These are phyloP conservation scores for Hoplodrina ambigua DNA, from an alignment of 2,888 invertebrate genomes.

Conservation along the genomic window DNA sequence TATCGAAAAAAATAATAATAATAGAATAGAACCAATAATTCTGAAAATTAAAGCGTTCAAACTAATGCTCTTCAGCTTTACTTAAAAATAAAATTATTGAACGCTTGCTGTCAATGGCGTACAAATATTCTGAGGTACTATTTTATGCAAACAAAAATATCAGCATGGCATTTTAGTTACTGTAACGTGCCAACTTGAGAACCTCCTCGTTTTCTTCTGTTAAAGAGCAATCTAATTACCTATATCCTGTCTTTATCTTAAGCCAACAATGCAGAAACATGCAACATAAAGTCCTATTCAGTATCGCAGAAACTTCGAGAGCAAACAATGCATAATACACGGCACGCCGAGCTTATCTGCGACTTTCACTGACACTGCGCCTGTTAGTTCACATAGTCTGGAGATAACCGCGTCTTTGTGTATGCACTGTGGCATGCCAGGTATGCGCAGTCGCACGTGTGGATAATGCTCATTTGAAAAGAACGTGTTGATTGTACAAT, in stretches of 20 bases:
- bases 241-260: neutral
- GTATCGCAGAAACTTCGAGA: slow-evolving; percentile 24
- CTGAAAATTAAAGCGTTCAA: no score
- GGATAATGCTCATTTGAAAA: slow-evolving; percentile 10
- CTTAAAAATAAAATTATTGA: no score
- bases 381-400: slow-evolving; percentile 39
- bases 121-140: no score
- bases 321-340: slow-evolving; percentile 32
- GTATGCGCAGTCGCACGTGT: slow-evolving; percentile 12
- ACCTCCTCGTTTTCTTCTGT: neutral
- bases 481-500: neutral
- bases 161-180: no score
- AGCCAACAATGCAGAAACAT: slow-evolving; percentile 11
- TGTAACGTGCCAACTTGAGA: neutral
- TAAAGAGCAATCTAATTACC: neutral
- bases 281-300: slow-evolving; percentile 4
- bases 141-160: no score
- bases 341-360: slow-evolving; percentile 40
- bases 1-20: no score
- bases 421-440: slow-evolving; percentile 1
- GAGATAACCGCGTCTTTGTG: slow-evolving; percentile 42
- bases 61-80: no score
- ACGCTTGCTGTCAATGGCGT: no score
- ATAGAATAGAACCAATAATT: no score
- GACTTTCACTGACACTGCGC: slow-evolving; percentile 50